phyloP scores from a whole-genome alignment of 2,113 vertebrate genomes.

The Petroica traversi region DNA sequence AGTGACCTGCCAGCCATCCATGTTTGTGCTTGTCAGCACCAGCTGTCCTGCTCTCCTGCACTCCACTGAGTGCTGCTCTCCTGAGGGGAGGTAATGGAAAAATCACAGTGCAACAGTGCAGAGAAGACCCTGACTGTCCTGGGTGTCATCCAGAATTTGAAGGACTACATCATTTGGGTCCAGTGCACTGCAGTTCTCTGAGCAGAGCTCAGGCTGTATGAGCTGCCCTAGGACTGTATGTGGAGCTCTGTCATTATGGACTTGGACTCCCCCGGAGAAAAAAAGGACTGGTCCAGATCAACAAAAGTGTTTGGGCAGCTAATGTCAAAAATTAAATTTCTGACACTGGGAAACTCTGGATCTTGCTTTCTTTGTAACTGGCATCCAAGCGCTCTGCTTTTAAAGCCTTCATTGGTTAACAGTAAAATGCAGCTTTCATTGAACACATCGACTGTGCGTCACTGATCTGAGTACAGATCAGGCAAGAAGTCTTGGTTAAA shows the following conservation, averaged over 20 bases:
- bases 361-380: not conserved
- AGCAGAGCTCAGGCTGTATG: not conserved
- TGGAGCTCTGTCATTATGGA: not conserved
- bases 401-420: not conserved
- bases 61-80: not conserved
- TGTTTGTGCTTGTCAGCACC: not conserved
- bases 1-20: not conserved
- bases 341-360: not conserved
- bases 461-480: not conserved
- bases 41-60: not conserved
- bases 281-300: not conserved
- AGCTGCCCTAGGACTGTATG: not conserved
- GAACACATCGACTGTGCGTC: rapidly evolving
- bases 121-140: not conserved
- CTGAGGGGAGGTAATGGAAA: not conserved
- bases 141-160: not conserved
- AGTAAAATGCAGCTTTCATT: not conserved
- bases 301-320: not conserved
- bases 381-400: not conserved
- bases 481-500: not conserved
- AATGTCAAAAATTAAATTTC: not conserved
- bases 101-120: rapidly evolving
- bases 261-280: not conserved
- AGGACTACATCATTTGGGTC: not conserved
- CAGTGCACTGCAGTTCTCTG: not conserved